These are phyloP conservation scores for Psephotus haematonotus DNA, from an alignment of 2,113 vertebrate species.

Conservation along the genomic window DNA sequence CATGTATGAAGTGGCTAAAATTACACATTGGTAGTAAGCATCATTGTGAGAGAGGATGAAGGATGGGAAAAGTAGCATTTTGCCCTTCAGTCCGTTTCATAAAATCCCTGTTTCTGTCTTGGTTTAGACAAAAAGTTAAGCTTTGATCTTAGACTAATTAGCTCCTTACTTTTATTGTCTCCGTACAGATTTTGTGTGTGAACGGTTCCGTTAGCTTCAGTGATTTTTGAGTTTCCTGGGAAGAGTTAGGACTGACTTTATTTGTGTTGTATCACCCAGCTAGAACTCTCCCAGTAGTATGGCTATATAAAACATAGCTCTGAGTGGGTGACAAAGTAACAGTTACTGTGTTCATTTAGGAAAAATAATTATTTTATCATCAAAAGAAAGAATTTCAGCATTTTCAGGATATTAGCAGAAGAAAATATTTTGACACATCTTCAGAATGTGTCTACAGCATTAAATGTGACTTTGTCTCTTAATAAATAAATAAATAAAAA, in stretches of 20 bases:
- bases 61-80: background rate
- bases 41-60: background rate
- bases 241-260: background rate
- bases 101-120: background rate
- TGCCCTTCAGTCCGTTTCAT: background rate
- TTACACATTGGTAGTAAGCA: fast-evolving
- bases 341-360: background rate
- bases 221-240: background rate
- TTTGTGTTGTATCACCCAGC: background rate
- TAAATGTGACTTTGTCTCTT: background rate
- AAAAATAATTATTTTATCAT: background rate
- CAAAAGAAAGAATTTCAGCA: background rate
- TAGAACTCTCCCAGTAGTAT: background rate
- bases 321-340: background rate
- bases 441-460: background rate
- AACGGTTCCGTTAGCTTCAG: background rate
- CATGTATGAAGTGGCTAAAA: background rate
- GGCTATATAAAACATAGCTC: background rate
- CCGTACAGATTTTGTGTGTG: background rate
- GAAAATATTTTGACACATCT: background rate
- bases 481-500: background rate
- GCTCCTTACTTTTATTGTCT: background rate
- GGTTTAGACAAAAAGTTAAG: background rate
- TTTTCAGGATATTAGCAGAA: background rate
- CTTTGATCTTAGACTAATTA: background rate